A percentile compares a stretch with the other conserved stretches of the same genome.
Evolutionary conservation across 1,140 invertebrate species (phyloP).

Genomic region (Lordiphosa stackelbergi): DNA sequence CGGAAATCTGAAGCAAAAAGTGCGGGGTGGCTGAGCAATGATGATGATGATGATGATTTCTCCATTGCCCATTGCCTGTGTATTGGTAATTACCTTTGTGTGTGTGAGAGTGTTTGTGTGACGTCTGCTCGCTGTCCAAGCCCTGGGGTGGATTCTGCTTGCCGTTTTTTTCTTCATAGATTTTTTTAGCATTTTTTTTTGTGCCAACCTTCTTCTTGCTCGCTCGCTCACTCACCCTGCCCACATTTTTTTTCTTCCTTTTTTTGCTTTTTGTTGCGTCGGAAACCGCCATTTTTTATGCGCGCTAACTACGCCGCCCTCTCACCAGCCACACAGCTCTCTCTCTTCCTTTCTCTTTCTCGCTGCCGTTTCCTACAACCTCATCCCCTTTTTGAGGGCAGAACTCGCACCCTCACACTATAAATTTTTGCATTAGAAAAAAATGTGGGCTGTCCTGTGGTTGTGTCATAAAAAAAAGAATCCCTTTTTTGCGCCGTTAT

Average conservation of each 20-base stretch:
- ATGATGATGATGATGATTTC: slow-evolving; percentile 52
- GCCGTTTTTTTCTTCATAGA: slow-evolving; percentile 47
- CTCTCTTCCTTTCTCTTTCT: slow-evolving; percentile 6
- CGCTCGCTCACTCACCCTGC: slow-evolving; percentile 19
- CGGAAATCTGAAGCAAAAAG: slow-evolving; percentile 22
- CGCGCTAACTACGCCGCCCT: slow-evolving; percentile 57
- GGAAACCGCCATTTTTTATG: slow-evolving; percentile 74
- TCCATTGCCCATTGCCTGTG: slow-evolving; percentile 44
- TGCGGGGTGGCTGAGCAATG: slow-evolving; percentile 4
- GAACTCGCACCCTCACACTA: slow-evolving; percentile 35
- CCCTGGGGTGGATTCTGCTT: slow-evolving; percentile 57
- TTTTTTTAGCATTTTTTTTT: slow-evolving; percentile 32
- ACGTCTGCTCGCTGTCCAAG: slow-evolving; percentile 64
- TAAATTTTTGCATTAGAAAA: slow-evolving; percentile 65
- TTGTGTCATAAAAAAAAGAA: slow-evolving; percentile 5
- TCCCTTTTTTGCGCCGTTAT: slow-evolving; percentile 22
- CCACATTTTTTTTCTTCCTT: slow-evolving; percentile 18
- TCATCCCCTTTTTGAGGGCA: slow-evolving; percentile 17
- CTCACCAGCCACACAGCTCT: slow-evolving; percentile 19
- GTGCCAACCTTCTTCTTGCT: slow-evolving; percentile 17
- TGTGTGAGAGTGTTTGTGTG: slow-evolving; percentile 27
- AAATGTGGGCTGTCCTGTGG: slow-evolving; percentile 48
- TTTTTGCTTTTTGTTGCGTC: slow-evolving; percentile 60
- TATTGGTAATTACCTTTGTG: slow-evolving; percentile 62
- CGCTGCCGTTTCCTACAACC: slow-evolving; percentile 8